A percentile compares a stretch with the other conserved stretches of the same genome.
phyloP scores from a whole-genome alignment of 2,113 vertebrate species.

The Callocephalon fimbriatum region DNA sequence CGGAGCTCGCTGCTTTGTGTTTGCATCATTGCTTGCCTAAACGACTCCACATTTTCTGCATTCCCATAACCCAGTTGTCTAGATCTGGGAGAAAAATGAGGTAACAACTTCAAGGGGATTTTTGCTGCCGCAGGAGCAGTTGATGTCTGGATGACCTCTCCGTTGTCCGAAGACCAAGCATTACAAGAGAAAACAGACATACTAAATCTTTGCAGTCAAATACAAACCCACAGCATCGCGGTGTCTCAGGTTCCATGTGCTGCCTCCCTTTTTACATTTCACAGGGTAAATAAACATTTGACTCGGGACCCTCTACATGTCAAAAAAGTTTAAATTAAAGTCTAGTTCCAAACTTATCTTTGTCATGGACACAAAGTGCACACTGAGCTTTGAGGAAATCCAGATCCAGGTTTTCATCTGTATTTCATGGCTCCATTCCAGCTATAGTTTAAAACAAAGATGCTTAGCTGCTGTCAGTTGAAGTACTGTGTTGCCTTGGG shows the following conservation, averaged over 20 bases:
- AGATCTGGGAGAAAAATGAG: neutral
- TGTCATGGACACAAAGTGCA: neutral
- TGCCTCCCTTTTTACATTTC: neutral
- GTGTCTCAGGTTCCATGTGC: neutral
- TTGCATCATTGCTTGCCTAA: neutral
- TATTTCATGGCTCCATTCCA: neutral
- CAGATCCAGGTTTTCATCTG: neutral
- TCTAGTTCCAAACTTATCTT: neutral
- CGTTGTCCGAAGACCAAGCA: neutral
- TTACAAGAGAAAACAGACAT: neutral
- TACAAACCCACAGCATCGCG: neutral
- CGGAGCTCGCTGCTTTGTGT: neutral
- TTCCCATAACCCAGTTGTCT: neutral
- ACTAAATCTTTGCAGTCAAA: neutral
- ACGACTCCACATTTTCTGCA: neutral
- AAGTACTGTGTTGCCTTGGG: neutral
- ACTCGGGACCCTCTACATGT: neutral
- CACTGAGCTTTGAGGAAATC: neutral
- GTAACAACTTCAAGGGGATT: neutral
- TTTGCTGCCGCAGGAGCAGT: neutral
- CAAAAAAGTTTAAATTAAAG: neutral
- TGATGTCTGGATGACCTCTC: neutral
- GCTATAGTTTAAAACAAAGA: neutral
- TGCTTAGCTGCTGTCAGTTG: neutral
- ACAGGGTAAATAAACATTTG: neutral